A percentile compares a stretch with the other conserved stretches of the same genome.
Conservation (phyloP, 2,113 vertebrate genomes). For the Etheostoma cragini region DNA sequence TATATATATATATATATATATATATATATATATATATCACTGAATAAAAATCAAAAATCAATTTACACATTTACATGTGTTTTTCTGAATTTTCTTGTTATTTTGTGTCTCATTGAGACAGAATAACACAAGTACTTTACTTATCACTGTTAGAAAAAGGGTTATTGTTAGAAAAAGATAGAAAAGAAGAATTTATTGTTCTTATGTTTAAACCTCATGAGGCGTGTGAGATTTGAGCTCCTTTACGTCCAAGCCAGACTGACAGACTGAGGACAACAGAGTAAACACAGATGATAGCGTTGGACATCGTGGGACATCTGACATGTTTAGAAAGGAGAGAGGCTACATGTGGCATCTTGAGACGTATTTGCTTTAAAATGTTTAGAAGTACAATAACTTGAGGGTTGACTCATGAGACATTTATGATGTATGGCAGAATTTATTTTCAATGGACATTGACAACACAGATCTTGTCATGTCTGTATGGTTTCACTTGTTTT, state of each 20-base stretch:
- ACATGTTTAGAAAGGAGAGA: not conserved
- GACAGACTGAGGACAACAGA: not conserved
- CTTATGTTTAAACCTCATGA: not conserved
- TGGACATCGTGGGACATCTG: constrained; percentile 2
- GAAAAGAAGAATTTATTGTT: not conserved
- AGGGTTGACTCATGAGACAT: constrained; percentile 19
- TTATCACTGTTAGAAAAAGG: not conserved
- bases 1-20: not conserved
- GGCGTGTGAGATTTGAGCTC: not conserved
- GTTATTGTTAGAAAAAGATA: not conserved
- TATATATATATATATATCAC: too few relatives aligned
- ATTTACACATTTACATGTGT: too few relatives aligned
- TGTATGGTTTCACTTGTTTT: too few relatives aligned
- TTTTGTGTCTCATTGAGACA: too few relatives aligned
- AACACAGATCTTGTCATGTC: not conserved
- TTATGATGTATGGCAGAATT: constrained; percentile 22
- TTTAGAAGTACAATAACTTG: not conserved
- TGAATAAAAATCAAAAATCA: too few relatives aligned
- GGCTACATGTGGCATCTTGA: not conserved
- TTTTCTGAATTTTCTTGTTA: too few relatives aligned
- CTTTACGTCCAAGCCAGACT: constrained; percentile 1
- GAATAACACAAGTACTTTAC: too few relatives aligned
- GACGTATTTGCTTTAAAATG: not conserved
- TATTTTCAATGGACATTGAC: not conserved
- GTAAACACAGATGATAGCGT: constrained; percentile 19